phyloP scores from a whole-genome alignment of 2,888 invertebrate genomes.

The Rhingia campestris region DNA sequence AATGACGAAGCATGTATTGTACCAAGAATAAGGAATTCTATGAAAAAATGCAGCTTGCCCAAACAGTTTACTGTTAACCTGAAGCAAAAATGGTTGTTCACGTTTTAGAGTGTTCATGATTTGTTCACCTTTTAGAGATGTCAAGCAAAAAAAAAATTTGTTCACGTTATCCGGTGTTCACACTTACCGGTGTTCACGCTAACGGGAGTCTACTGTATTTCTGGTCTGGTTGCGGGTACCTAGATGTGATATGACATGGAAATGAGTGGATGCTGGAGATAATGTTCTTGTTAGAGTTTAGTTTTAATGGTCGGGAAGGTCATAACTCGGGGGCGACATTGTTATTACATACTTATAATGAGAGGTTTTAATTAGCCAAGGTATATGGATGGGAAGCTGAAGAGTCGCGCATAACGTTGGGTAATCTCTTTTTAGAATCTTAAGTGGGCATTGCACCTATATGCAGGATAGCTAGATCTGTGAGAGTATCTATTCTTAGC shows the following conservation, averaged over 20 bases:
- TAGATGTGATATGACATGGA: conserved; percentile 27
- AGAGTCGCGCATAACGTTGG: conserved; percentile 9
- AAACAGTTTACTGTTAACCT: no score
- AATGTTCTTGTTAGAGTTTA: conserved; percentile 49
- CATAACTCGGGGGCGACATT: conserved; percentile 67
- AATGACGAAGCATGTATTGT: no score
- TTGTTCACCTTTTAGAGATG: no score
- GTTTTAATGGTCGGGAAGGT: conserved; percentile 59
- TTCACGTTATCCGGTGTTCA: no score
- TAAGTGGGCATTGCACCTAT: neutral
- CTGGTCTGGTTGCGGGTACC: conserved; percentile 39
- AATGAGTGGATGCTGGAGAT: conserved; percentile 57
- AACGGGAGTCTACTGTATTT: no score
- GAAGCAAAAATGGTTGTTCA: no score
- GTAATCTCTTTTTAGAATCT: conserved; percentile 34
- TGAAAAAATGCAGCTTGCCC: no score
- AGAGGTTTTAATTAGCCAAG: conserved; percentile 56
- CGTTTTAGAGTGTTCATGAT: no score
- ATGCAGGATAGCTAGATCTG: neutral
- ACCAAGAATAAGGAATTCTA: no score
- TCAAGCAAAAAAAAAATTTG: no score
- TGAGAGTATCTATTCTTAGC: neutral
- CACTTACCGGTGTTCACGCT: no score
- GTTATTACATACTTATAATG: conserved; percentile 65
- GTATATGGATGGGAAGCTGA: conserved; percentile 1